Evolutionary conservation across 2,888 invertebrate genomes (phyloP), one percentile per base, ranked within the genome.

Genomic region (Callinectes sapidus): DNA sequence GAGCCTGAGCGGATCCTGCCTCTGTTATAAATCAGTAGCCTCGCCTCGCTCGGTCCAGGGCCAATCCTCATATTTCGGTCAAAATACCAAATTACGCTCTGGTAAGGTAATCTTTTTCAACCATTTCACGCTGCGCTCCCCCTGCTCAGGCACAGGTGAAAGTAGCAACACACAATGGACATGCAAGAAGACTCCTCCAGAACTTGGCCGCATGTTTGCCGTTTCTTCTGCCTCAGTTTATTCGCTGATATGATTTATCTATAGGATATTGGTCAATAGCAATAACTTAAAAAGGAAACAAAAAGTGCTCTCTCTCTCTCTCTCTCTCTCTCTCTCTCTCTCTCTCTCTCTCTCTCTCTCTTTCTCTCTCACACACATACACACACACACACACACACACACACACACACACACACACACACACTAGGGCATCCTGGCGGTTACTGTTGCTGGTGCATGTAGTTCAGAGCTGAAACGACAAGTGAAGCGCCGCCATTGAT

Each of bases 291-390:
- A 77, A 10, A 32, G 71, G 71, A 77, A 77, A 28, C 71, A n/a
- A 77, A 32, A 28, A 23, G 0, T 14, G 8, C 71, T 32, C 28
- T 28, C 71, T 77, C 71, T 77, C 71, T 28, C 28, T 77, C 28
- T 77, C 28, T 77, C 71, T 77, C 28, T 77, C 28, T 28, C 71
- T 77, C 71, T 77, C 71, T 77, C n/a, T 77, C 71, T 77, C n/a
- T 77, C 71, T 77, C n/a, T 77, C 71, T 77, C n/a, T 77, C 71
- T 77, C 28, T 77, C 28, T 77, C n/a, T 77, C 28, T 77, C n/a
- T 77, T 10, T 77, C 28, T 77, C n/a, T 77, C 71, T 77, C 8
- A n/a, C n/a, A n/a, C n/a, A n/a, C n/a, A n/a, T n/a, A n/a, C n/a
- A n/a, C n/a, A n/a, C n/a, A n/a, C n/a, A n/a, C n/a, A n/a, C n/a